Evolutionary conservation across 2,797 vertebrate species (phyloP).

Genomic region (Tokudaia tokunoshimensis): DNA sequence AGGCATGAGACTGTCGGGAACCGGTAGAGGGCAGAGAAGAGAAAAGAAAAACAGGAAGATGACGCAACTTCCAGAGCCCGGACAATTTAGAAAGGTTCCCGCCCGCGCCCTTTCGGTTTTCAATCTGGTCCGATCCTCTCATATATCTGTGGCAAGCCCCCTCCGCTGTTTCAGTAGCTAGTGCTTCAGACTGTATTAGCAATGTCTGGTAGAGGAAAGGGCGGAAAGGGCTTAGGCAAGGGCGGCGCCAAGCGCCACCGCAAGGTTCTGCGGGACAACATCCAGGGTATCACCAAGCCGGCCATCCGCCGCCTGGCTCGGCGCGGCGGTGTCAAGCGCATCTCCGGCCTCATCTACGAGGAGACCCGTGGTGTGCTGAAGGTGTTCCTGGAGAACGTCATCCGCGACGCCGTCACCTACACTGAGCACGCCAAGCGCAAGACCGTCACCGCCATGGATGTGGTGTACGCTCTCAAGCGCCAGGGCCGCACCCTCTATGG

Average conservation of each 20-base stretch:
- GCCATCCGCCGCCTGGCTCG: constrained; percentile 69
- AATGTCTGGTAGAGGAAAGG: constrained; percentile 59
- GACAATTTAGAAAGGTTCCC: background rate
- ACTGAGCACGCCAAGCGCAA: constrained; percentile 86
- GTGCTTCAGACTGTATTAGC: rapidly evolving
- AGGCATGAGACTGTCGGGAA: rapidly evolving
- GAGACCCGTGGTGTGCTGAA: constrained; percentile 75
- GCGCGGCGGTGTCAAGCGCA: constrained; percentile 59
- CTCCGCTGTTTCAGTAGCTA: rapidly evolving
- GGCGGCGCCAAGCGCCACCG: constrained; percentile 66
- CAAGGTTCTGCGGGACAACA: constrained; percentile 62
- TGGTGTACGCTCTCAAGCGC: constrained; percentile 86
- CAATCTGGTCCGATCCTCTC: constrained; percentile 66
- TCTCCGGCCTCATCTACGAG: constrained; percentile 76
- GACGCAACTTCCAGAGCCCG: background rate
- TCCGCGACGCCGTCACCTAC: constrained; percentile 87
- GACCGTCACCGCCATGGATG: constrained; percentile 84
- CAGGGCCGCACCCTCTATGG: constrained; percentile 87
- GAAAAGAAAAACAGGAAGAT: background rate
- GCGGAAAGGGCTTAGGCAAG: constrained; percentile 10
- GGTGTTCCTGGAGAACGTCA: constrained; percentile 86
- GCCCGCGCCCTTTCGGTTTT: constrained; percentile 47
- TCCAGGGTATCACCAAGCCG: constrained; percentile 75
- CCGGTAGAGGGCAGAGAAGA: background rate
- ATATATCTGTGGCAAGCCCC: background rate